These are phyloP conservation scores for Calliphora vomitoria DNA, from an alignment of 2,888 invertebrate genomes.

Conservation along the genomic window DNA sequence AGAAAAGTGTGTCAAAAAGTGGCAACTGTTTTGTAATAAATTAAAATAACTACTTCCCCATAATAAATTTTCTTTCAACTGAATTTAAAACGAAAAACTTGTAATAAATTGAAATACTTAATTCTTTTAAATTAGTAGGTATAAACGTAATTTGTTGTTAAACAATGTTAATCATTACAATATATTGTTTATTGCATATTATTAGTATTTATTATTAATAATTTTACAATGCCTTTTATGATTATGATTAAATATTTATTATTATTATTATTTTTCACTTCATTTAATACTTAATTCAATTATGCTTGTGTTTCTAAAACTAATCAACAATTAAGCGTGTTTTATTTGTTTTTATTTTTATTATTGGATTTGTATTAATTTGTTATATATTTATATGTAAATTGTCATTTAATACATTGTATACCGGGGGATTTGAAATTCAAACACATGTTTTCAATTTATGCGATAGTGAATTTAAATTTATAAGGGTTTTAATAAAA, in stretches of 20 bases:
- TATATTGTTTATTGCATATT: neutral
- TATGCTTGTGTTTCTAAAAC: slow-evolving; percentile 56
- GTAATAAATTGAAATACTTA: too few species aligned
- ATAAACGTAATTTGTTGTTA: neutral
- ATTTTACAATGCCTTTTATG: slow-evolving; percentile 12
- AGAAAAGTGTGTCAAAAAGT: too few species aligned
- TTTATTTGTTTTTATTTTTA: slow-evolving; percentile 33
- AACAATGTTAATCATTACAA: neutral
- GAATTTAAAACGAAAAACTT: too few species aligned
- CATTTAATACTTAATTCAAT: slow-evolving; percentile 49
- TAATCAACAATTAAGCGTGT: slow-evolving; percentile 68
- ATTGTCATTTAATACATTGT: slow-evolving; percentile 57
- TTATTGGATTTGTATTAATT: slow-evolving; percentile 25
- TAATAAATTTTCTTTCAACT: neutral
- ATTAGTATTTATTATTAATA: slow-evolving; percentile 12
- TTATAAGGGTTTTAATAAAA: neutral
- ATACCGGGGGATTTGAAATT: slow-evolving; percentile 5
- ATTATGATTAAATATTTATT: slow-evolving; percentile 24
- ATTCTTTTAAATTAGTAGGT: neutral
- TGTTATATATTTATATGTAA: slow-evolving; percentile 9
- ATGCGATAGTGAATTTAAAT: neutral
- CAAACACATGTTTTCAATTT: neutral
- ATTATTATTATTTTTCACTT: neutral
- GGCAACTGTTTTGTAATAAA: too few species aligned
- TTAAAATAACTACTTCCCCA: neutral